Conservation (phyloP, 2,797 vertebrate genomes). For the Esox masquinongy region DNA sequence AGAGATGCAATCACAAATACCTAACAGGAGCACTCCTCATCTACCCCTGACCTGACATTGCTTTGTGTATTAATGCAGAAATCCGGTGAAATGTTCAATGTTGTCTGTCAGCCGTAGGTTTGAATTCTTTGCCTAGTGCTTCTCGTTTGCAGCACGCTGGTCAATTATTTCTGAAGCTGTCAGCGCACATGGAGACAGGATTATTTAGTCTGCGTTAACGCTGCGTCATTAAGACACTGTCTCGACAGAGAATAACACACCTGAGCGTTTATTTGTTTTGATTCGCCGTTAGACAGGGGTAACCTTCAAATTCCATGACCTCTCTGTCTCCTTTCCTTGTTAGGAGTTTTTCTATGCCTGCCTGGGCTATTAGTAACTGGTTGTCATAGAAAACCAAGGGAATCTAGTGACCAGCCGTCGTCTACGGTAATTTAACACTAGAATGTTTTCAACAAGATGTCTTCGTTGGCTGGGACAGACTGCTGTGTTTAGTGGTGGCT, state of each 20-base stretch:
- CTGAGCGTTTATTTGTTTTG: slow-evolving; percentile 79
- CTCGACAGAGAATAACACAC: slow-evolving; percentile 75
- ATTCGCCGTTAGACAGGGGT: slow-evolving; percentile 64
- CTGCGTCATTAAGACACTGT: slow-evolving; percentile 80
- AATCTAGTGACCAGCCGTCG: slow-evolving; percentile 64
- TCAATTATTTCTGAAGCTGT: slow-evolving; percentile 87
- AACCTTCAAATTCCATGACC: slow-evolving; percentile 78
- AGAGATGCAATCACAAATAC: slow-evolving; percentile 77
- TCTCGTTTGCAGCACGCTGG: slow-evolving; percentile 81
- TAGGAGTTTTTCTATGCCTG: slow-evolving; percentile 58
- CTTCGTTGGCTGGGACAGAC: slow-evolving; percentile 68
- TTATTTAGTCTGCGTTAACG: slow-evolving; percentile 86
- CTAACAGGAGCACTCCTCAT: slow-evolving; percentile 75
- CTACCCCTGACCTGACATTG: slow-evolving; percentile 82
- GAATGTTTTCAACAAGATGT: slow-evolving; percentile 45
- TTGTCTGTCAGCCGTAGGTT: slow-evolving; percentile 81
- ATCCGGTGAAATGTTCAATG: slow-evolving; percentile 81
- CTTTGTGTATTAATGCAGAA: slow-evolving; percentile 81
- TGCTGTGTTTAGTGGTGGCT: slow-evolving; percentile 57
- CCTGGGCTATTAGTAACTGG: slow-evolving; percentile 60
- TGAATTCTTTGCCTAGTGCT: slow-evolving; percentile 81
- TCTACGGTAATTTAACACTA: slow-evolving; percentile 59
- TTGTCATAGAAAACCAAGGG: slow-evolving; percentile 58
- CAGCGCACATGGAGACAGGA: slow-evolving; percentile 75
- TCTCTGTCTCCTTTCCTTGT: slow-evolving; percentile 47